A percentile compares a stretch with the other conserved stretches of the same genome.
Evolutionary conservation across 2,888 invertebrate genomes (phyloP).

Genomic region (Epinotia ramella): DNA sequence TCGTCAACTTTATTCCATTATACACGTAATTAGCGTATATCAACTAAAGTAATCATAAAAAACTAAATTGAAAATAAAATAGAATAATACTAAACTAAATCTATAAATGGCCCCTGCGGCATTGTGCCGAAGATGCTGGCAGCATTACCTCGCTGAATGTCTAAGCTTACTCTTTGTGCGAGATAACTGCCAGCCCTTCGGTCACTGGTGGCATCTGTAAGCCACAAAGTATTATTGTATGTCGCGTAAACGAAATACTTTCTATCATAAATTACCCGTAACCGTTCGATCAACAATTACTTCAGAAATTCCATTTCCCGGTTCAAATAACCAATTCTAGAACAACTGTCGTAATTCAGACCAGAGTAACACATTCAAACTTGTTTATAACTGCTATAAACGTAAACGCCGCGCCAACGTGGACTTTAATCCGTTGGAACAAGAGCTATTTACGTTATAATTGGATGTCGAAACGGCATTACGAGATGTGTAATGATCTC

Average conservation of each 20-base stretch:
- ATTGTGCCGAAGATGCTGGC: too few species aligned
- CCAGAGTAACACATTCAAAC: not conserved
- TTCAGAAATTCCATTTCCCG: slow-evolving; percentile 1
- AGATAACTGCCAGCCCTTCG: too few species aligned
- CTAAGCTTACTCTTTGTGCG: too few species aligned
- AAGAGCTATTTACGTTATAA: slow-evolving; percentile 1
- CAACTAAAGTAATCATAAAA: too few species aligned
- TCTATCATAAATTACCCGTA: not conserved
- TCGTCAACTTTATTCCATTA: too few species aligned
- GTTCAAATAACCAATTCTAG: slow-evolving; percentile 4
- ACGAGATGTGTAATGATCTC: slow-evolving; percentile 21
- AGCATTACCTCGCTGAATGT: too few species aligned
- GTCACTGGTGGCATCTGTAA: too few species aligned
- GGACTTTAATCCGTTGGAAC: not conserved
- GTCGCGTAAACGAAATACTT: not conserved
- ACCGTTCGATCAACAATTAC: not conserved
- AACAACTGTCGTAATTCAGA: slow-evolving; percentile 26
- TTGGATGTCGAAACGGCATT: slow-evolving; percentile 17
- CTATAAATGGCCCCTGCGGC: too few species aligned
- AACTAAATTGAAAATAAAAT: too few species aligned
- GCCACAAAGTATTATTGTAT: too few species aligned
- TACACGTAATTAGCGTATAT: too few species aligned
- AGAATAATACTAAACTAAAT: too few species aligned
- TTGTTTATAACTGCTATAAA: slow-evolving; percentile 4
- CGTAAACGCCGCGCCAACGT: not conserved